Evolutionary conservation across 2,888 invertebrate species (phyloP).

Genomic region (Sphecodes monilicornis): DNA sequence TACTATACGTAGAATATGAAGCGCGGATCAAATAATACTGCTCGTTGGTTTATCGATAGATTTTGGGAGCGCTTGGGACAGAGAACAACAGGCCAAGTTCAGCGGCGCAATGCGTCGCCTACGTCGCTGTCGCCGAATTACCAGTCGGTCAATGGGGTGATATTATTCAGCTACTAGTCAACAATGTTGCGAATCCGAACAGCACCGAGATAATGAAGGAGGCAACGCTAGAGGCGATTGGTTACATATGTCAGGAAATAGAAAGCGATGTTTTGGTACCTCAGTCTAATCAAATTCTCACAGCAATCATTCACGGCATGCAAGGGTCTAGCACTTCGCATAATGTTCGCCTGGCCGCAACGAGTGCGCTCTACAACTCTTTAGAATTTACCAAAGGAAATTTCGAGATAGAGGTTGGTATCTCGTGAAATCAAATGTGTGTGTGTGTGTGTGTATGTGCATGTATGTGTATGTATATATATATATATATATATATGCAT

Average conservation of each 20-base stretch:
- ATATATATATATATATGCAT: neutral
- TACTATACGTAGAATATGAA: neutral
- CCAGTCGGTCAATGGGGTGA: conserved; percentile 97
- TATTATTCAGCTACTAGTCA: conserved; percentile 93
- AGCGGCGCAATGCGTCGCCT: conserved; percentile 99
- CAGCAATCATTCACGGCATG: conserved; percentile 99
- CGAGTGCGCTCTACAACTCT: conserved; percentile 98
- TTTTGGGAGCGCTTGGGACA: conserved; percentile 96
- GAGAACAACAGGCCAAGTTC: conserved; percentile 98
- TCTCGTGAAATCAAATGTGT: neutral
- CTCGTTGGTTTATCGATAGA: conserved; percentile 86
- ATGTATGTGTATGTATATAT: too few relatives aligned
- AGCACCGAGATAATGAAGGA: conserved; percentile 98
- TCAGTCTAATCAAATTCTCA: conserved; percentile 98
- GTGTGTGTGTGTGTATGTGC: neutral
- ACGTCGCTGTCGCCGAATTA: conserved; percentile 98
- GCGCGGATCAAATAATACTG: neutral
- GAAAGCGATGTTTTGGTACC: conserved; percentile 95
- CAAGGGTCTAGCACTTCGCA: conserved; percentile 96
- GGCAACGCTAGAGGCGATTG: conserved; percentile 98
- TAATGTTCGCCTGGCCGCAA: conserved; percentile 98
- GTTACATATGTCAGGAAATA: conserved; percentile 99
- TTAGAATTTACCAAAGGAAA: conserved; percentile 99
- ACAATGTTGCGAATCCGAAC: conserved; percentile 94
- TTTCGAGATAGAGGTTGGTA: conserved; percentile 95